These are phyloP conservation scores for Sarcophilus harrisii DNA, from an alignment of 2,797 vertebrate species.

Conservation along the genomic window DNA sequence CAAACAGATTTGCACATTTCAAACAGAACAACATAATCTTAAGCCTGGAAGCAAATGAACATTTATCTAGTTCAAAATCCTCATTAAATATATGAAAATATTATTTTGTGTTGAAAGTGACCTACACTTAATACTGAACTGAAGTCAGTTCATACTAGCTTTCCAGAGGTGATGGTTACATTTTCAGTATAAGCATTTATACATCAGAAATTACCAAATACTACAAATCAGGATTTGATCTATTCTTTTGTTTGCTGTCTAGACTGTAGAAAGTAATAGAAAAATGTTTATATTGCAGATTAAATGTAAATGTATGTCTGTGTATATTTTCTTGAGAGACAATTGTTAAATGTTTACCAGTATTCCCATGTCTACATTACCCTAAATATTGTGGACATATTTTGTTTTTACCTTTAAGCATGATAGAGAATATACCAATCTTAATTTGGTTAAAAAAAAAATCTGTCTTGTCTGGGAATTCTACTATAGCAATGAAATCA, in stretches of 20 bases:
- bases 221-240: neutral
- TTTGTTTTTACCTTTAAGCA: neutral
- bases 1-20: neutral
- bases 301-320: neutral
- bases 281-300: neutral
- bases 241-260: neutral
- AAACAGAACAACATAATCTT: neutral
- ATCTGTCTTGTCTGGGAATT: neutral
- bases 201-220: neutral
- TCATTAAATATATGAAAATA: neutral
- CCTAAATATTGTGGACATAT: neutral
- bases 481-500: neutral
- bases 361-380: neutral
- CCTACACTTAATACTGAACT: neutral
- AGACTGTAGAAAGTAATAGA: neutral
- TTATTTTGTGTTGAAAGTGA: neutral
- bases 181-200: neutral
- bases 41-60: neutral
- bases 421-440: neutral
- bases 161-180: neutral
- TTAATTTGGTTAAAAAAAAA: neutral
- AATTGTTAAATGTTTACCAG: neutral
- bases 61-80: neutral
- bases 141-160: neutral
- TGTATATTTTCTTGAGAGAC: neutral